phyloP scores from a whole-genome alignment of 2,888 invertebrate species.

The Micoletzkya japonica region DNA sequence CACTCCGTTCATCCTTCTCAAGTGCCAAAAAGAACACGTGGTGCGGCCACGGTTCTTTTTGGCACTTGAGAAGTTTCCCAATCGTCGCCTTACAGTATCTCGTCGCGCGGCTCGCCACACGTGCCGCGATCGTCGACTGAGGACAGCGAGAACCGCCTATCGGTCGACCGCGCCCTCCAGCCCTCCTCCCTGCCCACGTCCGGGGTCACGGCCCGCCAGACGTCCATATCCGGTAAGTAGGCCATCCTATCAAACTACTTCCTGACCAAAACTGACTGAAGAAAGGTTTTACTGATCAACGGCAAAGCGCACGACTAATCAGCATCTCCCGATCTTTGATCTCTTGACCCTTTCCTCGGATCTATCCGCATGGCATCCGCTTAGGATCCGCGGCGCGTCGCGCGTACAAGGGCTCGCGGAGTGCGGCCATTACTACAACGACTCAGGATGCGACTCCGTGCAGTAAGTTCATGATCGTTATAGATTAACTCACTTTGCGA shows the following conservation, averaged over 20 bases:
- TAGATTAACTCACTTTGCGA: too few species aligned
- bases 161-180: not conserved
- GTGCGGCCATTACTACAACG: not conserved
- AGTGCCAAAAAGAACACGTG: too few species aligned
- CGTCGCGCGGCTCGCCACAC: constrained; percentile 22
- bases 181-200: not conserved
- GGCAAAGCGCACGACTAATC: too few species aligned
- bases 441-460: constrained; percentile 7
- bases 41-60: not conserved
- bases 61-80: not conserved
- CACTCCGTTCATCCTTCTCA: too few species aligned
- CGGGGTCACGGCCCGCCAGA: not conserved
- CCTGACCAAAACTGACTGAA: not conserved
- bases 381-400: constrained; percentile 16
- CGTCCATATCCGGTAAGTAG: not conserved
- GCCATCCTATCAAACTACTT: not conserved
- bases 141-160: not conserved
- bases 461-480: too few species aligned
- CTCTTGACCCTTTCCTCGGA: too few species aligned
- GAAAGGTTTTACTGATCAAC: not conserved
- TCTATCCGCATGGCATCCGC: not conserved
- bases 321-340: too few species aligned
- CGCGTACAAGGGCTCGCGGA: constrained; percentile 17
- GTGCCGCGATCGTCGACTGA: constrained; percentile 4
- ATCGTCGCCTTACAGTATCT: not conserved